These are phyloP conservation scores for Babylonia areolata DNA, from an alignment of 1,140 invertebrate species.

Conservation along the genomic window DNA sequence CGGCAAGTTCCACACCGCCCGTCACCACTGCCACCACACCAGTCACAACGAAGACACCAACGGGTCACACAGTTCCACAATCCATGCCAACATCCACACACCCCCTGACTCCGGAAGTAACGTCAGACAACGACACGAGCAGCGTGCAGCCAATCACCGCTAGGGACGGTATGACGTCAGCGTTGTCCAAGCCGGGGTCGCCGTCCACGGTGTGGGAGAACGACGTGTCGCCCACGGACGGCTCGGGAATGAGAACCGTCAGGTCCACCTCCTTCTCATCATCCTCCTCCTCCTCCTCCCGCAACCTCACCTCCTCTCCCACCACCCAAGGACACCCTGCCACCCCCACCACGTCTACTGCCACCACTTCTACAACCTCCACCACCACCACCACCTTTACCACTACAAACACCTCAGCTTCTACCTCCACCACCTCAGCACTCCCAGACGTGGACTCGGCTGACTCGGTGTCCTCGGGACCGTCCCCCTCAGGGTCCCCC, in stretches of 20 bases:
- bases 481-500: neutral
- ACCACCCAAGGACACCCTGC: neutral
- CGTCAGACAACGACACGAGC: neutral
- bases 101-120: neutral
- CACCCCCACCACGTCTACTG: neutral
- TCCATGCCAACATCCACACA: neutral
- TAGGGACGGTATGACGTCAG: neutral
- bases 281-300: neutral
- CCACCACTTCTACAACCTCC: neutral
- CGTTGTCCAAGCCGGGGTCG: neutral
- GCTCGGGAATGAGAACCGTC: neutral
- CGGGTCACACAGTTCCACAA: neutral
- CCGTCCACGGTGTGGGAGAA: neutral
- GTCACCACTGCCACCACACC: neutral
- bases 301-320: neutral
- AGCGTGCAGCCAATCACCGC: neutral
- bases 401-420: neutral
- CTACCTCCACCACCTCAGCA: neutral
- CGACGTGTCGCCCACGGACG: neutral
- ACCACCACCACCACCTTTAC: neutral
- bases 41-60: neutral
- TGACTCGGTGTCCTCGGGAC: neutral
- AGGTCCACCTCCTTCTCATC: neutral
- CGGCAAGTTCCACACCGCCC: neutral
- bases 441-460: neutral